A percentile compares a stretch with the other conserved stretches of the same genome.
These are phyloP conservation scores for Phalacrocorax carbo DNA, from an alignment of 2,113 vertebrate species.

Conservation along the genomic window DNA sequence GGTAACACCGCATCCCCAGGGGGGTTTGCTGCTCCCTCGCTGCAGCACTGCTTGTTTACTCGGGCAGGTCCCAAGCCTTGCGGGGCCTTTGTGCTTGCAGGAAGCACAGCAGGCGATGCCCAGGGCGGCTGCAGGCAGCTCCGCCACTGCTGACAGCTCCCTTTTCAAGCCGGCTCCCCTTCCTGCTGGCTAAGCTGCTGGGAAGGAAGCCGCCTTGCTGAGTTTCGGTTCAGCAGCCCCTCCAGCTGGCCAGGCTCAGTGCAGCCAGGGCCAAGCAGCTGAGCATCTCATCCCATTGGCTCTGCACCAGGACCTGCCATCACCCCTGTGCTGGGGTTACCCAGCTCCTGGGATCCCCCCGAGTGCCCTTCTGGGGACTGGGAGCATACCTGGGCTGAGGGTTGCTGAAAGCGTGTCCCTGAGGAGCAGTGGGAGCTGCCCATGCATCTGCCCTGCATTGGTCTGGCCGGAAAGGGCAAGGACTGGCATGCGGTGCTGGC, in stretches of 20 bases:
- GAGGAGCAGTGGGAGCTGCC: background rate
- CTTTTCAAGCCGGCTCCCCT: background rate
- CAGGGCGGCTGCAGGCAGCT: background rate
- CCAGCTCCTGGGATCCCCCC: accelerated
- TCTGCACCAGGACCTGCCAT: accelerated
- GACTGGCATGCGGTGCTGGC: accelerated
- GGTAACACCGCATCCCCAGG: background rate
- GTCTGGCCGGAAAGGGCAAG: background rate
- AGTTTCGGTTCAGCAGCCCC: background rate
- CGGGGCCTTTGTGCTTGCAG: background rate
- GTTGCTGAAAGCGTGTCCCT: accelerated
- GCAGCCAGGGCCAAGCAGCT: accelerated
- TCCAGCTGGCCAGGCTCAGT: background rate
- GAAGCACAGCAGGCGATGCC: background rate
- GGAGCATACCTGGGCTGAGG: background rate
- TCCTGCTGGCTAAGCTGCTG: constrained; percentile 19
- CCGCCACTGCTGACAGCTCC: background rate
- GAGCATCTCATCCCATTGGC: background rate
- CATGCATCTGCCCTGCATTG: background rate
- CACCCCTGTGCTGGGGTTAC: accelerated
- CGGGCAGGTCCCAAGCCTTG: background rate
- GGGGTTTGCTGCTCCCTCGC: background rate
- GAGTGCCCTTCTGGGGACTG: accelerated
- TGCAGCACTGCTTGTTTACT: background rate
- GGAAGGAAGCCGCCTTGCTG: background rate